Percentiles rank a stretch among this genome's conserved stretches.
phyloP scores from a whole-genome alignment of 2,888 invertebrate genomes.

The Clunio marinus region DNA sequence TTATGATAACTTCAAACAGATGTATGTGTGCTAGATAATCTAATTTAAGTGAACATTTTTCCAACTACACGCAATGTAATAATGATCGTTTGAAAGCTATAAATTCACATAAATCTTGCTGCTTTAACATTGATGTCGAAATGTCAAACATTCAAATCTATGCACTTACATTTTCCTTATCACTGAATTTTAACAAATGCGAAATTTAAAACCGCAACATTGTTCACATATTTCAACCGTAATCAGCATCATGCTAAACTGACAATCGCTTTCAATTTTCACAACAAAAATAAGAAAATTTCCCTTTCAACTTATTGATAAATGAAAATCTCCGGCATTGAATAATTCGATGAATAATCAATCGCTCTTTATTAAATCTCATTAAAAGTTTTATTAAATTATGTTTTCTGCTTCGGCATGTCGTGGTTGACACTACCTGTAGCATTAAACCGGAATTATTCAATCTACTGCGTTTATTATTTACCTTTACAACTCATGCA shows the following conservation, averaged over 20 bases:
- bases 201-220: too few species aligned
- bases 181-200: too few species aligned
- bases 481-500: background rate
- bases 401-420: background rate
- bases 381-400: background rate
- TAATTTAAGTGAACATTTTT: too few species aligned
- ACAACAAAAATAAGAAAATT: too few species aligned
- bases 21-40: too few species aligned
- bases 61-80: background rate
- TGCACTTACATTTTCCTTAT: background rate
- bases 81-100: constrained; percentile 1
- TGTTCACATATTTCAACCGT: too few species aligned
- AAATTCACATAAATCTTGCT: constrained; percentile 2
- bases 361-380: background rate
- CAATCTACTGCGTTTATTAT: background rate
- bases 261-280: too few species aligned
- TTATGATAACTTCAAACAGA: too few species aligned
- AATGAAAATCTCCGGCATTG: too few species aligned
- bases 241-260: too few species aligned
- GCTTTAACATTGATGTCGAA: background rate
- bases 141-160: background rate
- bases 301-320: too few species aligned
- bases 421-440: background rate
- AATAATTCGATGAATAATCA: background rate
- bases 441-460: constrained; percentile 1